Percentiles rank a stretch among this genome's conserved stretches.
Conservation (phyloP, 2,113 vertebrate genomes). For the Amazona guildingii region DNA sequence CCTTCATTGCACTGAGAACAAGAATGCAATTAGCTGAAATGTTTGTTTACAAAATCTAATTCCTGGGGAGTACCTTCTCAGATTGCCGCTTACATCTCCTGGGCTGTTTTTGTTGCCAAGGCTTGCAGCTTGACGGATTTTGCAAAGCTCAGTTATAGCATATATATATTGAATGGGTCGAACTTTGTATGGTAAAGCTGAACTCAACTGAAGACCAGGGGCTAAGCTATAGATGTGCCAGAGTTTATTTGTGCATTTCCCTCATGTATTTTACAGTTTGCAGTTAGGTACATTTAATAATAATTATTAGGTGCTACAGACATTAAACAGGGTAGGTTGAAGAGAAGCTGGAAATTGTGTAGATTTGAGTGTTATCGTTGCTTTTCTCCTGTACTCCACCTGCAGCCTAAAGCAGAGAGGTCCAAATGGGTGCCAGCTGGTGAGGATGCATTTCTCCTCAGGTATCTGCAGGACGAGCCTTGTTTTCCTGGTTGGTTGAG, state of each 20-base stretch:
- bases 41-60: conserved; percentile 73
- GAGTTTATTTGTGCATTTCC: not conserved
- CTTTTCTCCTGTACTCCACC: not conserved
- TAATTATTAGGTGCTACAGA: not conserved
- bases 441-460: not conserved
- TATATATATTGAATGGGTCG: not conserved
- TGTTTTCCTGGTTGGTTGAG: not conserved
- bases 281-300: not conserved
- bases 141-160: not conserved
- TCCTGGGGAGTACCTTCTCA: conserved; percentile 65
- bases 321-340: not conserved
- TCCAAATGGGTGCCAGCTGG: not conserved
- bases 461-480: not conserved
- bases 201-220: not conserved
- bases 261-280: not conserved
- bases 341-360: not conserved
- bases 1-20: conserved; percentile 66
- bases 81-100: conserved; percentile 36
- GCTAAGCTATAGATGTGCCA: not conserved
- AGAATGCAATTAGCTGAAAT: conserved; percentile 74
- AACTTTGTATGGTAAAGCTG: not conserved
- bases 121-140: conserved; percentile 40
- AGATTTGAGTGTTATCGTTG: fast-evolving
- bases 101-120: conserved; percentile 43
- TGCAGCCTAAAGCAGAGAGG: not conserved